Percentiles rank a stretch among this genome's conserved stretches.
Conservation (phyloP, 2,113 vertebrate species). For the Ramphastos sulfuratus region DNA sequence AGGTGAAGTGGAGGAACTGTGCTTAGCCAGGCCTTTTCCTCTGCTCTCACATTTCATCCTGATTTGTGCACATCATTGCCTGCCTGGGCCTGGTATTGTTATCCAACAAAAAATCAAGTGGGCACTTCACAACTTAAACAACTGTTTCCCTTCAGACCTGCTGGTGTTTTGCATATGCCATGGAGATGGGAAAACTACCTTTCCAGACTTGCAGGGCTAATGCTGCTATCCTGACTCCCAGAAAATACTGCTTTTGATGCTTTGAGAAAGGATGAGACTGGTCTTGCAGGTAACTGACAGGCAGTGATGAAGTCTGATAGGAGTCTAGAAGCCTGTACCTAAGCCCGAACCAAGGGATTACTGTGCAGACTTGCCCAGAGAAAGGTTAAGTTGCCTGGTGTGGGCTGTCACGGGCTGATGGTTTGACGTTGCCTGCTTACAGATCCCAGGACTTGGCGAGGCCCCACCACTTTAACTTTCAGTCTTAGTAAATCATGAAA, state of each 20-base stretch:
- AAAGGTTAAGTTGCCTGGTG: neutral
- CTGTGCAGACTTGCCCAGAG: neutral
- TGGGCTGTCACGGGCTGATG: rapidly evolving
- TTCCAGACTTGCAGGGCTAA: neutral
- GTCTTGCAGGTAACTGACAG: neutral
- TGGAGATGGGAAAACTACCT: neutral
- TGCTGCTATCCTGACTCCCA: neutral
- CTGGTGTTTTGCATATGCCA: neutral
- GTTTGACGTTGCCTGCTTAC: neutral
- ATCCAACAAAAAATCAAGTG: neutral
- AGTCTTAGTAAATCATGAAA: slow-evolving; percentile 68
- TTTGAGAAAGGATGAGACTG: neutral
- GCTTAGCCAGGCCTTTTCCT: neutral
- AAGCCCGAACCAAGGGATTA: neutral
- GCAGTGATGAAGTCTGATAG: neutral
- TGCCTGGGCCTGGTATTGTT: neutral
- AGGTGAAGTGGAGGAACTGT: neutral
- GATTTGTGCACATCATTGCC: neutral
- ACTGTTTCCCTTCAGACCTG: neutral
- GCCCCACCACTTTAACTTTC: slow-evolving; percentile 60
- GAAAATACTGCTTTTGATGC: neutral
- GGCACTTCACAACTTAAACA: neutral
- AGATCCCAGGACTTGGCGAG: slow-evolving; percentile 10
- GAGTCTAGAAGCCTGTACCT: neutral
- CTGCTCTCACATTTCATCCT: neutral